phyloP scores from a whole-genome alignment of 2,888 invertebrate genomes.

The Stratiomys singularior region DNA sequence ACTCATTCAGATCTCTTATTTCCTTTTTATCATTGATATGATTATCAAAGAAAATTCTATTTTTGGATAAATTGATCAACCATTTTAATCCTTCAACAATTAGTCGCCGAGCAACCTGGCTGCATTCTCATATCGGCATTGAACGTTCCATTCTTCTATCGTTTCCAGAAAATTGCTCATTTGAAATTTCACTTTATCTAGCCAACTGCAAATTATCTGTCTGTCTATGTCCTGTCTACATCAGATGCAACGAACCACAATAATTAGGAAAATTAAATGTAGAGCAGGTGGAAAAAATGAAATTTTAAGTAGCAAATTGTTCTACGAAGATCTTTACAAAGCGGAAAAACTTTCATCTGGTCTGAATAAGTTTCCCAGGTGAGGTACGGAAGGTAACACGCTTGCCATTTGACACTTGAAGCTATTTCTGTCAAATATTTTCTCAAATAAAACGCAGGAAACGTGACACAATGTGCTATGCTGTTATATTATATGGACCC shows the following conservation, averaged over 20 bases:
- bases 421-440: too few relatives aligned
- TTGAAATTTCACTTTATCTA: slow-evolving; percentile 2
- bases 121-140: background rate
- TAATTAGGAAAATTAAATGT: slow-evolving; percentile 37
- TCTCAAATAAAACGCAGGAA: too few relatives aligned
- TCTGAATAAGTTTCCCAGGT: background rate
- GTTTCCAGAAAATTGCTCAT: background rate
- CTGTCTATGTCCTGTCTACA: background rate
- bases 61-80: too few relatives aligned
- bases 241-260: slow-evolving; percentile 14
- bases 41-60: too few relatives aligned
- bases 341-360: slow-evolving; percentile 17
- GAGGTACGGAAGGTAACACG: too few relatives aligned
- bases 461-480: too few relatives aligned
- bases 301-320: slow-evolving; percentile 20
- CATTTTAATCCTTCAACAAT: too few relatives aligned
- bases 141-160: background rate
- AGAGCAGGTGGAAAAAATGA: slow-evolving; percentile 6
- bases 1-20: too few relatives aligned
- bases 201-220: background rate
- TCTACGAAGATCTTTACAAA: slow-evolving; percentile 10
- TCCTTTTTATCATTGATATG: too few relatives aligned
- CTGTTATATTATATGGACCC: too few relatives aligned
- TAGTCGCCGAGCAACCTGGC: too few relatives aligned
- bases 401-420: too few relatives aligned